Base-by-base conservation (phyloP, 2,888 invertebrate species). In the Cloeon dipterum region DNA sequence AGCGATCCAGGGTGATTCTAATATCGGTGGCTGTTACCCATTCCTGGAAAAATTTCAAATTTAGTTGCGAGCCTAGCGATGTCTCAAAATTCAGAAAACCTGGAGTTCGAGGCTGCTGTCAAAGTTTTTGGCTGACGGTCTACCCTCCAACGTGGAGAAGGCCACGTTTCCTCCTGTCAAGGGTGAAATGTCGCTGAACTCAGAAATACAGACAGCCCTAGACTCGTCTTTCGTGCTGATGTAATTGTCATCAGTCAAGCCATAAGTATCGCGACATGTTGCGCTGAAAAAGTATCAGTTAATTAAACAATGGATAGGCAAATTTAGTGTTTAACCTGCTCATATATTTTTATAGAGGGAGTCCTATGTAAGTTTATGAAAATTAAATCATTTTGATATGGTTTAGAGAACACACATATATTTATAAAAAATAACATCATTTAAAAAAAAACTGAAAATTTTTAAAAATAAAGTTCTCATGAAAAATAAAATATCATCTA, bases 11-110 rank as follows among this genome's bases (percentile, higher is more conserved):
- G 0, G 81, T 75, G 43, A 99, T 88, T 36, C 74, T 70, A 41
- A 99, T 71, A 46, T 89, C 91, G 0, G 88, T 88, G 0, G 96
- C 96, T 38, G 94, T 91, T 14, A 98, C 96, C 89, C 91, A 96
- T 62, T 93, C 86, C 77, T 83, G 49, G 3, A 53, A 49, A 41
- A 32, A 38, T n/a, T n/a, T n/a, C n/a, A n/a, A n/a, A n/a, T n/a
- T n/a, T n/a, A n/a, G 36, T 43, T 13, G 11, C 11, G 29, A 16
- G 16, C 26, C 17, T 19, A 32, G 10, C 20, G 4, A 4, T 7
- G 7, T 8, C 18, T 11, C 14, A n/a, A n/a, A n/a, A n/a, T n/a
- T n/a, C n/a, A 37, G 46, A 52, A 54, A 53, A 86, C 89, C 72
- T 93, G 94, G 36, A 98, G 62, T 48, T 81, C 81, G 1, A 74